Conservation (phyloP, 53 echinoderm and acorn worm genomes). For the Stichopus horrens region DNA sequence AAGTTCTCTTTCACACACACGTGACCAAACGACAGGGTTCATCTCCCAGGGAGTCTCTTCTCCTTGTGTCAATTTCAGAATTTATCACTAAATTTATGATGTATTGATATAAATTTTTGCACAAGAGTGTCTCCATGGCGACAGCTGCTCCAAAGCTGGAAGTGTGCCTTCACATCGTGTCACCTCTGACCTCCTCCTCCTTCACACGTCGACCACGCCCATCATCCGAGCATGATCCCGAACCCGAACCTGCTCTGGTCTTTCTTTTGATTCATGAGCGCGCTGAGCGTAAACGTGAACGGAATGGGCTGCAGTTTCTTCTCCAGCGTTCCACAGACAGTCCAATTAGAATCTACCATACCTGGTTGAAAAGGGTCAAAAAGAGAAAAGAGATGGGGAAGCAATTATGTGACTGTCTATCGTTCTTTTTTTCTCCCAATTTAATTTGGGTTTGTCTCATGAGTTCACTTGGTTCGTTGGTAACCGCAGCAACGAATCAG, state of each 20-base stretch:
- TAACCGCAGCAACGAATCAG: too few relatives aligned
- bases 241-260: constrained; percentile 88
- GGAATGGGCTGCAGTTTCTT: constrained; percentile 92
- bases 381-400: neutral
- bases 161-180: neutral
- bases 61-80: too few relatives aligned
- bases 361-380: constrained; percentile 52
- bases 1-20: too few relatives aligned
- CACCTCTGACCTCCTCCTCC: neutral
- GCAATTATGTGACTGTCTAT: neutral
- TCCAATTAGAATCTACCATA: constrained; percentile 97
- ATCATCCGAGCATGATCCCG: constrained; percentile 97
- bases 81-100: too few relatives aligned
- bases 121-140: neutral
- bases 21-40: too few relatives aligned
- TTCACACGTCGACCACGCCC: neutral
- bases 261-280: constrained; percentile 87
- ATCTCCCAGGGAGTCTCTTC: too few relatives aligned
- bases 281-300: constrained; percentile 91
- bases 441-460: neutral
- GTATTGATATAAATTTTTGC: neutral
- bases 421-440: neutral
- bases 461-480: too few relatives aligned
- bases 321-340: constrained; percentile 87
- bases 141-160: too few relatives aligned